Conservation (phyloP, 2,888 invertebrate species). For the Agrochola macilenta region DNA sequence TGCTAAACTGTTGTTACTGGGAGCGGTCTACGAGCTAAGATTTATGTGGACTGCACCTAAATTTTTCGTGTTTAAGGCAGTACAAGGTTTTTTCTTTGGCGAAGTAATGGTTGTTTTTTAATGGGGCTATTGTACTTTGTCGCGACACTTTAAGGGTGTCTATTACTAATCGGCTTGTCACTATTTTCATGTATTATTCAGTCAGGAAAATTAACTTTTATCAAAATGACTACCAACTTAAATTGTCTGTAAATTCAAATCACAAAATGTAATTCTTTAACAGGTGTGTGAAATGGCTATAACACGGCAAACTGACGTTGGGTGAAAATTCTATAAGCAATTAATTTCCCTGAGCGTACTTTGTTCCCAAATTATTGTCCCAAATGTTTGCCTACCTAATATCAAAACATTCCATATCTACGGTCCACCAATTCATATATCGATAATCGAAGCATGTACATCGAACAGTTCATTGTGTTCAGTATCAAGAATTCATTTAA, state of each 20-base stretch:
- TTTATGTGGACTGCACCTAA: conserved; percentile 50
- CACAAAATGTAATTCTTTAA: no score
- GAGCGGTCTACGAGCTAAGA: conserved; percentile 40
- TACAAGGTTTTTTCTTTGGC: background rate
- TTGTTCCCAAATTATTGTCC: background rate
- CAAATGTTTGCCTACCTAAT: background rate
- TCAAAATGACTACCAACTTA: background rate
- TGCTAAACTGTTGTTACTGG: conserved; percentile 58
- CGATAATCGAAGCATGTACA: conserved; percentile 16
- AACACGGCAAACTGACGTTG: no score
- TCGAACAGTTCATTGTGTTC: conserved; percentile 25
- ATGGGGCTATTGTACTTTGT: conserved; percentile 6
- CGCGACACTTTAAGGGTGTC: background rate
- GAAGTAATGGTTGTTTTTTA: conserved; percentile 17
- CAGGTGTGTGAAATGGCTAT: background rate
- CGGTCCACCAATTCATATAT: background rate
- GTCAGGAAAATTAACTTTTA: background rate
- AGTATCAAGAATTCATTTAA: conserved; percentile 50
- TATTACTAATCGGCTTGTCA: background rate
- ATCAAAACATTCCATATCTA: background rate
- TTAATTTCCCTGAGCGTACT: no score
- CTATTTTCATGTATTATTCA: background rate
- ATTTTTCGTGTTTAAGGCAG: conserved; percentile 21
- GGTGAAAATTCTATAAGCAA: background rate
- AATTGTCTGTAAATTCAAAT: background rate